These are phyloP conservation scores for Merops nubicus DNA, from an alignment of 2,113 vertebrate genomes.

Conservation along the genomic window DNA sequence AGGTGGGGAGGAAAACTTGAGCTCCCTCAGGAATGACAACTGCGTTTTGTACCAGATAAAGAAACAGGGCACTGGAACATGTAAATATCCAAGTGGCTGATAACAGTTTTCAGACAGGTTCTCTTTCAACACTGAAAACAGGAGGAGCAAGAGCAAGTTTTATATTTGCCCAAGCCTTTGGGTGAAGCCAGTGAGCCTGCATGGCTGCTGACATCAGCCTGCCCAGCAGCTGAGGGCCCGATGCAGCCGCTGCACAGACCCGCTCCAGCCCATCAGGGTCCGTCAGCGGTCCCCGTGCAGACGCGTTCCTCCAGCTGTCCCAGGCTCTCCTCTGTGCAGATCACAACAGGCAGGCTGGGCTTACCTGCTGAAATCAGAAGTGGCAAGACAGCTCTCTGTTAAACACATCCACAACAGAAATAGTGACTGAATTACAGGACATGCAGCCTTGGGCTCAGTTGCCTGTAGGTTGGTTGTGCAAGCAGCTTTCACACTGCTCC, in stretches of 20 bases:
- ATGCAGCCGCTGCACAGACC: fast-evolving
- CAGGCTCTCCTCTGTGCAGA: background rate
- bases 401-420: background rate
- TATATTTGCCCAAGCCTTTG: background rate
- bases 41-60: background rate
- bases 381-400: background rate
- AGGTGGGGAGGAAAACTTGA: background rate
- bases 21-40: background rate
- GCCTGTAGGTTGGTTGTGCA: background rate
- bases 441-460: background rate
- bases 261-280: background rate
- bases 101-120: background rate
- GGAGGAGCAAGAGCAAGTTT: background rate
- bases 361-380: background rate
- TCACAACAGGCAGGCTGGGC: background rate
- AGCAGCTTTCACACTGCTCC: background rate
- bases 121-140: background rate
- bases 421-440: background rate
- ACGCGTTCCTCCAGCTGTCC: background rate
- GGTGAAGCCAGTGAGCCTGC: background rate
- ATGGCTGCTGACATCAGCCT: fast-evolving
- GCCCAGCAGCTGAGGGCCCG: background rate
- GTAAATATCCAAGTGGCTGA: background rate
- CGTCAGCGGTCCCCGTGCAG: fast-evolving
- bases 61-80: background rate